phyloP scores from a whole-genome alignment of 2,113 vertebrate genomes.

The Poeciliopsis prolifica region DNA sequence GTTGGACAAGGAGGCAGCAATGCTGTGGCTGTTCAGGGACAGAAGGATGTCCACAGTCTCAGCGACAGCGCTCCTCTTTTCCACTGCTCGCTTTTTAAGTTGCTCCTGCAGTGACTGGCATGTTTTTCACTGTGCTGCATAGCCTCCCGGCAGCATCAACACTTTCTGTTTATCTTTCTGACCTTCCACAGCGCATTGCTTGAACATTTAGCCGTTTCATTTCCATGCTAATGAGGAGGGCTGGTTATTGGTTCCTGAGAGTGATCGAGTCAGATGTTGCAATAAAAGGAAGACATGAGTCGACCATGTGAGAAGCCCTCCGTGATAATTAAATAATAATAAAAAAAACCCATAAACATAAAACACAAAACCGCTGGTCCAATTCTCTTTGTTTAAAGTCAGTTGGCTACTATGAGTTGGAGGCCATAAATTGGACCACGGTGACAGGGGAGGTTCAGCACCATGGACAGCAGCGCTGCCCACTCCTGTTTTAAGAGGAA shows the following conservation, averaged over 20 bases:
- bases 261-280: conserved; percentile 14
- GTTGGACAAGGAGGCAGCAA: neutral
- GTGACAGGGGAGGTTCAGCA: conserved; percentile 53
- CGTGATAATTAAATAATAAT: conserved; percentile 16
- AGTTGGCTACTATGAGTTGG: neutral
- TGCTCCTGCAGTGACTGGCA: neutral
- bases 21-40: neutral
- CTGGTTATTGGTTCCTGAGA: conserved; percentile 1
- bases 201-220: conserved; percentile 21
- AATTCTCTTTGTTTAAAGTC: neutral
- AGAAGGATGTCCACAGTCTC: neutral
- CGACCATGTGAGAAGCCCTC: neutral
- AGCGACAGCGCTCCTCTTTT: neutral
- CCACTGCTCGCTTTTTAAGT: neutral
- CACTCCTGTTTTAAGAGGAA: neutral
- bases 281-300: conserved; percentile 1
- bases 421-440: neutral
- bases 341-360: conserved; percentile 3
- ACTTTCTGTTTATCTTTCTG: neutral
- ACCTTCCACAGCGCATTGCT: conserved; percentile 34
- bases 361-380: conserved; percentile 6
- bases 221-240: conserved; percentile 40
- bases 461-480: conserved; percentile 62
- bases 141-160: conserved; percentile 1
- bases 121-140: neutral